Conservation (phyloP, 2,888 invertebrate species). For the Amphipoea lucens region DNA sequence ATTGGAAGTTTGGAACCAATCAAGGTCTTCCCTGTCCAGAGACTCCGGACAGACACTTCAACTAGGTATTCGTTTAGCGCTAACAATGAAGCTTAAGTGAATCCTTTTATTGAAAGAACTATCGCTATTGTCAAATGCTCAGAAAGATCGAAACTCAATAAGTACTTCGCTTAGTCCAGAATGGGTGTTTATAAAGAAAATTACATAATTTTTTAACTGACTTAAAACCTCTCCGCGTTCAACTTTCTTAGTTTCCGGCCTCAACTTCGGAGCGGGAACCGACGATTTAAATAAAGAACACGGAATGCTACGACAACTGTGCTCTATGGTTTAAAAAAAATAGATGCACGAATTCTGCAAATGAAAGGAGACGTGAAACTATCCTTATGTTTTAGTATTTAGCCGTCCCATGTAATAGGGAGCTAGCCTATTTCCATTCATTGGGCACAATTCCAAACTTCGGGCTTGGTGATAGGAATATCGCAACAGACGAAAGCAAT, state of each 20-base stretch:
- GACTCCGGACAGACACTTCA: not conserved
- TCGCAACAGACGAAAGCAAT: conserved; percentile 29
- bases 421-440: conserved; percentile 11
- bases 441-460: conserved; percentile 39
- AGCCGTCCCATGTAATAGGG: not conserved
- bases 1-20: conserved; percentile 24
- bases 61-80: conserved; percentile 7
- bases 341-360: too few relatives aligned
- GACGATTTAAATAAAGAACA: conserved; percentile 15
- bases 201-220: not conserved
- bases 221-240: not conserved
- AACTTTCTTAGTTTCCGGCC: not conserved
- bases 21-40: not conserved
- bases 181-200: conserved; percentile 12
- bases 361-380: not conserved
- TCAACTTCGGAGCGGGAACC: not conserved
- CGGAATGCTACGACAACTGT: not conserved
- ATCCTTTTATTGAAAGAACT: conserved; percentile 43
- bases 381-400: too few relatives aligned
- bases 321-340: not conserved
- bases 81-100: conserved; percentile 39
- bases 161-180: not conserved
- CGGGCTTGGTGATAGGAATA: conserved; percentile 6
- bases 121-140: conserved; percentile 22
- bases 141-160: conserved; percentile 33